phyloP scores from a whole-genome alignment of 92 coral and sea anemone species.

The Zoanthus sansibaricus region DNA sequence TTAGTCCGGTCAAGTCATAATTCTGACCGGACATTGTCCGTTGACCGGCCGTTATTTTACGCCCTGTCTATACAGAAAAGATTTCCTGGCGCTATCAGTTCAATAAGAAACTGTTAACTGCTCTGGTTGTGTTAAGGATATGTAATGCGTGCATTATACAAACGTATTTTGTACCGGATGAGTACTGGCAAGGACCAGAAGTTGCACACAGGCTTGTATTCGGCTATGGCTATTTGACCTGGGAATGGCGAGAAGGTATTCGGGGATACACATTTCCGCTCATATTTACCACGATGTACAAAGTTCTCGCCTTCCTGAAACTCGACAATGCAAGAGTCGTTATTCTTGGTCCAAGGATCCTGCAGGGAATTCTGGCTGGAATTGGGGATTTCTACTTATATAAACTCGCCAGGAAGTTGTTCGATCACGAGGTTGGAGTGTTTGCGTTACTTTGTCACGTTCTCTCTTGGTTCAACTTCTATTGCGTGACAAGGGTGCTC shows the following conservation, averaged over 20 bases:
- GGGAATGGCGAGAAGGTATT: conserved; percentile 97
- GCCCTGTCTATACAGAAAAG: neutral
- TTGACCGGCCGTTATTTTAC: too few relatives aligned
- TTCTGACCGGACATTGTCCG: too few relatives aligned
- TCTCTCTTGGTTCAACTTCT: conserved; percentile 91
- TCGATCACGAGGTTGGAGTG: conserved; percentile 65
- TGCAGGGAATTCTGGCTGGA: conserved; percentile 85
- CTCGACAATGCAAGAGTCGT: conserved; percentile 72
- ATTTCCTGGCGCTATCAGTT: neutral
- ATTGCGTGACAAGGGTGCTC: conserved; percentile 84
- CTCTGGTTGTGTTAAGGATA: conserved; percentile 71
- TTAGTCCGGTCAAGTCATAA: too few relatives aligned
- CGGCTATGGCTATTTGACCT: conserved; percentile 91
- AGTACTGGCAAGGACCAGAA: conserved; percentile 99
- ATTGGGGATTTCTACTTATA: conserved; percentile 84
- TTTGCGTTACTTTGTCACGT: conserved; percentile 83
- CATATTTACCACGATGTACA: conserved; percentile 71
- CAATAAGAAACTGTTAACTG: conserved; percentile 29
- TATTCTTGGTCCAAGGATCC: conserved; percentile 70
- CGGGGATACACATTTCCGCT: conserved; percentile 91
- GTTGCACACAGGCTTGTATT: conserved; percentile 91
- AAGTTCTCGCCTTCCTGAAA: conserved; percentile 60
- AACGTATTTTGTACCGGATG: conserved; percentile 97
- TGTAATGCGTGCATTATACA: conserved; percentile 74
- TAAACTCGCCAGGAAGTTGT: conserved; percentile 74